Evolutionary conservation across 1,140 invertebrate species (phyloP), one percentile per base, ranked within the genome.

Genomic region (Xylocopa sonorina): DNA sequence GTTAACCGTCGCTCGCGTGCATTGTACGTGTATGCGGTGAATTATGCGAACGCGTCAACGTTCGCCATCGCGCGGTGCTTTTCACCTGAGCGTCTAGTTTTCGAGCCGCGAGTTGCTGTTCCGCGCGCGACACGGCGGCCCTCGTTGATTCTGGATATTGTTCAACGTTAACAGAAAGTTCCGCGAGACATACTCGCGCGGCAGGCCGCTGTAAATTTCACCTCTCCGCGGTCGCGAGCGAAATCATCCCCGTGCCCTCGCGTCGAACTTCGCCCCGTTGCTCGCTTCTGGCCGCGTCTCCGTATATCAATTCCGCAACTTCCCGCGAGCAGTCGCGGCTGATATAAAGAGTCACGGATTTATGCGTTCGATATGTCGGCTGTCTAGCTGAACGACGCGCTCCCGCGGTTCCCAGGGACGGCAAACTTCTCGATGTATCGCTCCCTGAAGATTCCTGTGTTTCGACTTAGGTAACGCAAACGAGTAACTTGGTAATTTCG

Each of bases 401-500:
- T 38, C 63, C 38, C 32, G 21, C 7, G 53, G 24, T 34, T 69
- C n/a, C 32, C 12, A 29, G 41, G 41, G 29, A 32, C n/a, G n/a
- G 3, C 53, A 43, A 77, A 77, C 53, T 77, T 69, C 18, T 12
- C 53, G 27, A 57, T 46, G 14, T 24, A 58, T 55, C 41, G 32
- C 53, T 60, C 43, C 53, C 66, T 48, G 38, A 77, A 58, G 74
- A 77, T 77, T 77, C 53, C 46, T 29, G 16, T n/a, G 41, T 48
- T 29, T 21, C 62, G 41, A 50, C 53, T 77, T 69, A 58, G 51
- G 69, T 77, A 69, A 69, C 69, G 32, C 64, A 69, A n/a, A 57
- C 16, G 41, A 16, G 21, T 29, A 77, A 77, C 66, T 76, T 76
- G 29, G 51, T 50, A 68, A 76, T 76, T 55, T 68, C 63, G 63